Base-by-base conservation (phyloP, 2,888 invertebrate species). In the Tenthredo amoena region DNA sequence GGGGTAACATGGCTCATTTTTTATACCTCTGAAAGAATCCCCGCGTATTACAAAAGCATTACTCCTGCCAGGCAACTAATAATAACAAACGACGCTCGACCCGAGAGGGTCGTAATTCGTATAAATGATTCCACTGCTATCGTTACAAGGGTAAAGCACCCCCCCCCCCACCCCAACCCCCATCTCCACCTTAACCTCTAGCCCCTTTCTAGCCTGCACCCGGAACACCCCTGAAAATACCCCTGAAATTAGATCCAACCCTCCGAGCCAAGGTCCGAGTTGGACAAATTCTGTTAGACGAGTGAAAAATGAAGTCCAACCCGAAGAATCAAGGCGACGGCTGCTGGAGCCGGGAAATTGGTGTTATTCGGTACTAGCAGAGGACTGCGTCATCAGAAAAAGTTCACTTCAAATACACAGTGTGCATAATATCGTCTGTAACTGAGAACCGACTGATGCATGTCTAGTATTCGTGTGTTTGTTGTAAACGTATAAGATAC, bases 241-340 rank as follows among this genome's bases (percentile, higher is more conserved):
- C 90, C 92, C 90, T 89, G 91, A 92, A 93, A 93, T 93, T 93
- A 93, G 93, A 93, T 93, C 88, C 91, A 90, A 90, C 91, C 91
- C 91, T 90, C 91, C 86, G 34, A 84, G 88, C 89, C 89, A 88
- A 88, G 89, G 90, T 92, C 91, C 92, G 90, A 91, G 91, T 91
- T 92, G 91, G 93, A 93, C 93, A 93, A 93, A 93, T 93, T 93
- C 93, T 91, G 92, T 93, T 93, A 93, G 91, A 89, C 89, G 89
- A 87, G 90, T 92, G 93, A 93, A 93, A 93, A 93, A 93, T 93
- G 93, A 92, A 86, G 68, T 83, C 50, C 83, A 34, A 47, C 18
- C 15, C 58, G 12, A 81, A 81, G 81, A 81, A 81, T 81, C 81
- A 40, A 62, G 81, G 21, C 58, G 79, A 50, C 55, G 55, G 58